Evolutionary conservation across 2,113 vertebrate genomes (phyloP), one percentile per base, ranked within the genome.

Genomic region (Nyctibius bracteatus): DNA sequence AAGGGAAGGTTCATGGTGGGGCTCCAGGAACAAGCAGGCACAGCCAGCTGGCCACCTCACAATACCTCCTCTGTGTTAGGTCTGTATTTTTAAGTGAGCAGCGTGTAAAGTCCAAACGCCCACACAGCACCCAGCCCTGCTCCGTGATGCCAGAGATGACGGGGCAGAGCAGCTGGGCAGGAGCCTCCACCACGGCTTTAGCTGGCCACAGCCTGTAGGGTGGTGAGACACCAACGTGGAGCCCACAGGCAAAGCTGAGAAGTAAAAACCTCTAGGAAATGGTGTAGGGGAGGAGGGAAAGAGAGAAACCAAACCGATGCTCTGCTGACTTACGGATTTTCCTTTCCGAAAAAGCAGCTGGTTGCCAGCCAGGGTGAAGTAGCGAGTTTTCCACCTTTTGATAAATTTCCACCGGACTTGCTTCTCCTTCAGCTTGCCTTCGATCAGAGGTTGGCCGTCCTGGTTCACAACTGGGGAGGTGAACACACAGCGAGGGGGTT

Each of bases 321-420:
- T 8, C 8, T 49, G 12, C 30, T 2, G 81, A 99, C 99, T 96
- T 98, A 99, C 99, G 19, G 99, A 99, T 98, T 99, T 99, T 90
- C 98, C 99, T 94, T 98, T 99, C 20, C 99, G 97, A 97, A 99
- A 99, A 39, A 99, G 99, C 62, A 99, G 99, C 96, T 99, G 99
- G 97, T 99, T 99, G 67, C 99, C 99, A 31, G 99, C 99, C 97
- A 99, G 96, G 2, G 99, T 99, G 96, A 99, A 99, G 96, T 99
- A 99, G 10, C 99, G 99, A 1, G 99, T 99, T 94, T 99, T 99
- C 99, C 99, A 99, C 92, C 99, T 98, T 90, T 99, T 99, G 97
- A 99, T 99, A 85, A 99, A 99, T 98, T 99, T 99, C 99, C 99
- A 99, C 74, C 98, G 98, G 43, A 99, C 98, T 96, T 99, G 99